Base-by-base conservation (phyloP, 2,113 vertebrate genomes). In the Aegithalos caudatus region DNA sequence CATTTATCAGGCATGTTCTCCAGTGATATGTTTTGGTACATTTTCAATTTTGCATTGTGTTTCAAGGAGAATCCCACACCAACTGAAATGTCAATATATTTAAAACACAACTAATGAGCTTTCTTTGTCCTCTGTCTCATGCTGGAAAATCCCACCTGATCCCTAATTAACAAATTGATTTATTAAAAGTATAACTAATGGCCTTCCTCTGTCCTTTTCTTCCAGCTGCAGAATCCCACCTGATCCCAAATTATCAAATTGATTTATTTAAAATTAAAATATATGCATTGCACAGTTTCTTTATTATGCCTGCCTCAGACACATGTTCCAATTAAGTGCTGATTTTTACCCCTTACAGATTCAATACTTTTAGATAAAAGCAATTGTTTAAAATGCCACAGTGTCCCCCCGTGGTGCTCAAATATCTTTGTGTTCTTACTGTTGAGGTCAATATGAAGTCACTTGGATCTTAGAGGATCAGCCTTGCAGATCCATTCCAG, bases 151-250 rank as follows among this genome's bases (percentile, higher is more conserved):
- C 45, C 94, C 95, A 97, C 87, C 93, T 96, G 95, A 90, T 96
- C 83, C 94, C 91, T 78, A 90, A 94, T 96, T 96, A 96, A 66
- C 77, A 78, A 93, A 94, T 47, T 88, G 85, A 97, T 96, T 95
- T 78, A 69, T 96, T 92, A 85, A 67, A 93, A 85, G 21, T 53
- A n/a, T 64, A 91, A 81, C 61, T 90, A 80, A 97, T 95, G 33
- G 61, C 22, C 14, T 93, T 42, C 35, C 37, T 95, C 95, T 97
- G 90, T 95, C 56, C 61, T 91, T 50, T 81, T 17, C 61, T 81
- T 70, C 58, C 53, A 81, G 77, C 14, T 82, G n/a, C 37, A 92
- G 56, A 92, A 96, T 73, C 62, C 80, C 82, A 96, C 92, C 88
- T 89, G 96, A 78, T 95, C 79, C 81, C 58, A 88, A 56, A 89